These are phyloP conservation scores for Cyclura pinguis DNA, from an alignment of 2,797 vertebrate species.

Conservation along the genomic window DNA sequence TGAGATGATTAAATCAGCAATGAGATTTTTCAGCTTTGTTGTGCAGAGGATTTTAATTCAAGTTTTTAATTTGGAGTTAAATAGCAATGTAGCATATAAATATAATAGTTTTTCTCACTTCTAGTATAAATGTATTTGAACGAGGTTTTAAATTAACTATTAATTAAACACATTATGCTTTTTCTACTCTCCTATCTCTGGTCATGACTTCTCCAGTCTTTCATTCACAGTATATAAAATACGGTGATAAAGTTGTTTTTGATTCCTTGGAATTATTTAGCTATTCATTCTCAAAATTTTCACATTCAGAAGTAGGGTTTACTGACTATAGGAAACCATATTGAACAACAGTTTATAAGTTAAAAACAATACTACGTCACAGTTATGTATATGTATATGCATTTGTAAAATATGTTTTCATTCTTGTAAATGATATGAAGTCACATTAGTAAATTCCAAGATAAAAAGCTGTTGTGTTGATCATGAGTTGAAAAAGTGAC, in stretches of 20 bases:
- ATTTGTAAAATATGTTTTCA: not conserved
- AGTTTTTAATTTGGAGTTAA: too few relatives aligned
- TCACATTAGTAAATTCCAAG: not conserved
- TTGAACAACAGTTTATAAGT: not conserved
- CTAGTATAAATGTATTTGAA: too few relatives aligned
- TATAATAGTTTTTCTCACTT: too few relatives aligned
- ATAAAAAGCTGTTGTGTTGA: not conserved
- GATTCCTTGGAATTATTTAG: not conserved
- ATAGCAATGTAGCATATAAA: too few relatives aligned
- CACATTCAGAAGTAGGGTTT: rapidly evolving
- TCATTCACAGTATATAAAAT: not conserved
- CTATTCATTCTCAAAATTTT: not conserved
- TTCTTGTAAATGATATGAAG: not conserved
- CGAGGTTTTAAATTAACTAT: too few relatives aligned
- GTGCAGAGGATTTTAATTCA: too few relatives aligned
- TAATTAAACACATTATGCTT: too few relatives aligned
- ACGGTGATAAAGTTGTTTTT: not conserved
- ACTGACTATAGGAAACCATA: not conserved
- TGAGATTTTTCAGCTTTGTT: too few relatives aligned
- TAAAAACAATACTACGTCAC: not conserved
- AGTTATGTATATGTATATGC: not conserved
- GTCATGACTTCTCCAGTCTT: too few relatives aligned
- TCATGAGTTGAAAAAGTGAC: constrained; percentile 3
- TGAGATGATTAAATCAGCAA: too few relatives aligned
- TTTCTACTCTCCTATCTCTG: too few relatives aligned